A percentile compares a stretch with the other conserved stretches of the same genome.
phyloP scores from a whole-genome alignment of 2,888 invertebrate species.

The Punctoribates punctum region DNA sequence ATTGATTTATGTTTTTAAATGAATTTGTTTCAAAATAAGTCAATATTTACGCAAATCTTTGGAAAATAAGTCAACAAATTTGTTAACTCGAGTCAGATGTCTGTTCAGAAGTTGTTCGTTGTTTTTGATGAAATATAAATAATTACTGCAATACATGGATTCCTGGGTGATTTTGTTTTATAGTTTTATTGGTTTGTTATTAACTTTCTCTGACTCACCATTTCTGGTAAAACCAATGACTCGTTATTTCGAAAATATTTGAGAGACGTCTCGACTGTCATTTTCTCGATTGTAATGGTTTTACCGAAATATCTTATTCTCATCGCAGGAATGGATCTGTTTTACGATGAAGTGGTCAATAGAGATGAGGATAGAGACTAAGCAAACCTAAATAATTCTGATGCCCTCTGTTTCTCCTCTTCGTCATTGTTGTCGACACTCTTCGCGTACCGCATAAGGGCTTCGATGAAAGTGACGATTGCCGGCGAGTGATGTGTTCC shows the following conservation, averaged over 20 bases:
- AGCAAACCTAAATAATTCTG: conserved; percentile 26
- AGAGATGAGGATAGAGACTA: conserved; percentile 9
- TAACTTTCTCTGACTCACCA: conserved; percentile 20
- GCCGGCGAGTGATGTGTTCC: conserved; percentile 31
- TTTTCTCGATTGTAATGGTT: conserved; percentile 42
- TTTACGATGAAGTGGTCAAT: neutral
- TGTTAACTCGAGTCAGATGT: conserved; percentile 29
- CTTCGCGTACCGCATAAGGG: conserved; percentile 31
- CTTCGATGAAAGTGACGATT: conserved; percentile 21
- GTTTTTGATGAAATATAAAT: conserved; percentile 25
- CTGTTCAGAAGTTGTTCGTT: neutral
- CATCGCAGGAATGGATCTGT: conserved; percentile 33
- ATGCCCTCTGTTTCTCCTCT: conserved; percentile 20
- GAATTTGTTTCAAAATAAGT: neutral
- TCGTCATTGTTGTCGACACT: conserved; percentile 27
- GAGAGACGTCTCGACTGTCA: conserved; percentile 13
- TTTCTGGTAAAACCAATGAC: conserved; percentile 32
- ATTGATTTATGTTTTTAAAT: neutral
- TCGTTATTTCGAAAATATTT: conserved; percentile 37
- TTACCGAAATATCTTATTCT: conserved; percentile 42
- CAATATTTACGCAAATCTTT: conserved; percentile 32
- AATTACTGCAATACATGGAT: conserved; percentile 22
- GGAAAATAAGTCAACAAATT: neutral
- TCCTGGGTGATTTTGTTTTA: neutral
- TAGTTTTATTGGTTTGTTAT: neutral